Evolutionary conservation across 2,797 vertebrate species (phyloP), one percentile per base, ranked within the genome.

Genomic region (Chiloscyllium punctatum): DNA sequence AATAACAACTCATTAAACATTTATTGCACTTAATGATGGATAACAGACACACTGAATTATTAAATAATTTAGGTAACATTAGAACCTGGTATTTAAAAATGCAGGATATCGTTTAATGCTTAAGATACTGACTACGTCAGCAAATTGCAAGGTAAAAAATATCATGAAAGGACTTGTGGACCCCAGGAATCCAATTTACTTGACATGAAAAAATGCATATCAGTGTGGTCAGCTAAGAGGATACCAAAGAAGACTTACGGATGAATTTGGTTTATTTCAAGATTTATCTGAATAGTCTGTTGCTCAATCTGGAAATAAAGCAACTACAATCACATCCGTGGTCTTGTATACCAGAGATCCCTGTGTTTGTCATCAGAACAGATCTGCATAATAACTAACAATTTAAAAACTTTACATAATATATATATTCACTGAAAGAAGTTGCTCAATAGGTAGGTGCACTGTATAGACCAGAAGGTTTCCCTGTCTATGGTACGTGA

Each of bases 41-140:
- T 96, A 95, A 95, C 0, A 5, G 42, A 72, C 6, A 30, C 96
- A 96, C 96, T 96, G 62, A 42, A 53, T 9, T 0, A 4, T 4
- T 2, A 23, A 86, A 90, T 57, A 96, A 91, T 96, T 96, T 87
- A 15, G 97, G 97, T 86, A 96, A 94, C 16, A 77, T 69, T 77
- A 27, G 13, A 94, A 94, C 23, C 16, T 4, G 4, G 13, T 25
- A 95, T 25, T 69, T 21, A 33, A 7, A 74, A 62, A 6, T 48
- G 11, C 48, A 71, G 72, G 16, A 18, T 37, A 37, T 2, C 27
- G 74, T 8, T 51, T 72, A 42, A 33, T 51, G 3, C 16, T 37
- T 48, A 2, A 95, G 66, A 51, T 74, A 13, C 7, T 72, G 33
- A 69, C 25, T 0, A 94, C 37, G n/a, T 30, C 74, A 95, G 82